Evolutionary conservation across 2,888 invertebrate species (phyloP).

Genomic region (Alsophila aescularia): DNA sequence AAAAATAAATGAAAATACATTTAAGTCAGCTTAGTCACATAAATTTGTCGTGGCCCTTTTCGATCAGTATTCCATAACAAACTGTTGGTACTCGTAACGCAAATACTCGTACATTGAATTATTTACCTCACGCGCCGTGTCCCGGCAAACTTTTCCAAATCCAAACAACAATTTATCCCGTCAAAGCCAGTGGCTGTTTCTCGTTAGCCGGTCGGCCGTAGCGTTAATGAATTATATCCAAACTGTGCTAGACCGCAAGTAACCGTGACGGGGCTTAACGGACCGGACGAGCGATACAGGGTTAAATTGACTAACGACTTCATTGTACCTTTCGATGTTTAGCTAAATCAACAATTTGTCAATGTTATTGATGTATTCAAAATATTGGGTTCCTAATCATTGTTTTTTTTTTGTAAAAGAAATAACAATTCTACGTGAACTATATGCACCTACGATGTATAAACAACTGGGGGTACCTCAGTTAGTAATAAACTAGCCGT

Average conservation of each 20-base stretch:
- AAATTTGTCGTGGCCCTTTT: constrained; percentile 7
- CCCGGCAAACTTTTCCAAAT: constrained; percentile 33
- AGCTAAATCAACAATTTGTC: background rate
- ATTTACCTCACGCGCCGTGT: constrained; percentile 25
- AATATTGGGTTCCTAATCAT: background rate
- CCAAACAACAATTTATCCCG: constrained; percentile 40
- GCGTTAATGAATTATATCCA: constrained; percentile 46
- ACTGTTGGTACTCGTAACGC: background rate
- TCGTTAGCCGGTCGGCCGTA: constrained; percentile 33
- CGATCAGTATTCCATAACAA: constrained; percentile 18
- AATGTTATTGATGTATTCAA: background rate
- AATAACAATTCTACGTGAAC: too few relatives aligned
- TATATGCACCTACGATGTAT: too few relatives aligned
- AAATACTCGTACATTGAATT: constrained; percentile 17
- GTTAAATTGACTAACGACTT: constrained; percentile 39
- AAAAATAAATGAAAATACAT: constrained; percentile 1
- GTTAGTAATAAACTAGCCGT: too few relatives aligned
- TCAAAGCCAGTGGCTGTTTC: constrained; percentile 40
- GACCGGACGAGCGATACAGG: constrained; percentile 22
- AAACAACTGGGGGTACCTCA: too few relatives aligned
- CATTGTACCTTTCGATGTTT: constrained; percentile 17
- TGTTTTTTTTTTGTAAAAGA: too few relatives aligned
- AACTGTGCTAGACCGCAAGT: constrained; percentile 48
- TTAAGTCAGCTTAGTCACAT: constrained; percentile 7
- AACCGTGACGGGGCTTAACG: constrained; percentile 41